Evolutionary conservation across 2,113 vertebrate species (phyloP), one percentile per base, ranked within the genome.

Genomic region (Prionailurus viverrinus): DNA sequence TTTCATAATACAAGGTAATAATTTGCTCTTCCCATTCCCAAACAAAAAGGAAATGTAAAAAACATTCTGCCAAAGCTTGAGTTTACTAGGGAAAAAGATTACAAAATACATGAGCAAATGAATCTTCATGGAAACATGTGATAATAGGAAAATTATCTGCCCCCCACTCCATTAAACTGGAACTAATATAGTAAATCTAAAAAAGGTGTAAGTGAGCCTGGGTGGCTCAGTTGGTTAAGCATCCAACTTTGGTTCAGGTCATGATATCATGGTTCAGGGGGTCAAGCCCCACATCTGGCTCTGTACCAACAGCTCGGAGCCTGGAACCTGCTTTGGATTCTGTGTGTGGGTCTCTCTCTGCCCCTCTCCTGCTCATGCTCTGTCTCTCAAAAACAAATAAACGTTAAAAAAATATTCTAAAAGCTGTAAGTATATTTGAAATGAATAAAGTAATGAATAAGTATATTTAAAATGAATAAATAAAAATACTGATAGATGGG

Each of bases 381-480:
- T 61, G 58, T 61, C 8, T 61, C 58, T 61, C 21, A 61, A 61
- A 61, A 61, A 61, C 8, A 0, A 61, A 61, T 61, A 61, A 61
- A 61, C 2, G 2, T 61, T 23, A 25, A 61, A 61, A 51, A 51
- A 61, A 61, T 9, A 23, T 9, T 61, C 23, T 45, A 45, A 23
- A 61, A 23, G 2, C 58, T 61, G 21, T 61, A 61, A 21, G 21
- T 61, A 9, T 23, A 23, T 61, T 61, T 61, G 9, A 61, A 61
- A 61, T 61, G 58, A 61, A 58, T 58, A 58, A 58, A 58, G 58
- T 58, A 58, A 58, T 58, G 58, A 58, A 61, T 23, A 61, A 61
- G 33, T 69, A 21, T 96, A 63, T 65, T 85, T 66, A 58, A 65
- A 92, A 74, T 29, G 36, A 93, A 76, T 65, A 61, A 80, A 96